A percentile compares a stretch with the other conserved stretches of the same genome.
Evolutionary conservation across 2,888 invertebrate genomes (phyloP).

Genomic region (Caenorhabditis plicata): DNA sequence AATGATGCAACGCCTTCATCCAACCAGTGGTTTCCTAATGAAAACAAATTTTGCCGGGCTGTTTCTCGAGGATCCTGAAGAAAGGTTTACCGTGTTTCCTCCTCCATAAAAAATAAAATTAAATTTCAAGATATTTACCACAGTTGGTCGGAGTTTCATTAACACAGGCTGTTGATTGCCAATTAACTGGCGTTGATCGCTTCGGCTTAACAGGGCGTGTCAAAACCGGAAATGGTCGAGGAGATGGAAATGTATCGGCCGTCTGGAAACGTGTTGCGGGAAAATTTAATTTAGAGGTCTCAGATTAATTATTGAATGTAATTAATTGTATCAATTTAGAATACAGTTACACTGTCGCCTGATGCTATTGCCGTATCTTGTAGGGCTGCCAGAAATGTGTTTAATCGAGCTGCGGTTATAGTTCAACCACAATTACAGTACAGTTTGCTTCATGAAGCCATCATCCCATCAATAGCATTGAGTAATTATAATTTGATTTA

Average conservation of each 20-base stretch:
- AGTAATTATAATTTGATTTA: slow-evolving; percentile 1
- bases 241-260: slow-evolving; percentile 53
- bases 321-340: slow-evolving; percentile 28
- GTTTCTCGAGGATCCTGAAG: slow-evolving; percentile 51
- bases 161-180: slow-evolving; percentile 56
- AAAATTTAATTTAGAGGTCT: slow-evolving; percentile 50
- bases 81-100: slow-evolving; percentile 30
- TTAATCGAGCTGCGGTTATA: slow-evolving; percentile 48
- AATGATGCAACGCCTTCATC: slow-evolving; percentile 87
- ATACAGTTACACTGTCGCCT: slow-evolving; percentile 37
- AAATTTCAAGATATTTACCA: slow-evolving; percentile 47
- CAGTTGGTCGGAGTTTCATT: slow-evolving; percentile 54
- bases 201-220: slow-evolving; percentile 57
- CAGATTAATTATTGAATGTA: not conserved
- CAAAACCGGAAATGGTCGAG: slow-evolving; percentile 56
- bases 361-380: slow-evolving; percentile 38
- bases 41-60: slow-evolving; percentile 56
- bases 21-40: slow-evolving; percentile 70
- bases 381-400: slow-evolving; percentile 42
- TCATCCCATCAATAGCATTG: slow-evolving; percentile 34
- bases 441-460: slow-evolving; percentile 37
- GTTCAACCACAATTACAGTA: slow-evolving; percentile 57
- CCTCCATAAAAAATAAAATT: not conserved
- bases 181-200: slow-evolving; percentile 52
- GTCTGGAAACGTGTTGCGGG: slow-evolving; percentile 56